These are phyloP conservation scores for Athrips mouffetella DNA, from an alignment of 2,888 invertebrate species.

Conservation along the genomic window DNA sequence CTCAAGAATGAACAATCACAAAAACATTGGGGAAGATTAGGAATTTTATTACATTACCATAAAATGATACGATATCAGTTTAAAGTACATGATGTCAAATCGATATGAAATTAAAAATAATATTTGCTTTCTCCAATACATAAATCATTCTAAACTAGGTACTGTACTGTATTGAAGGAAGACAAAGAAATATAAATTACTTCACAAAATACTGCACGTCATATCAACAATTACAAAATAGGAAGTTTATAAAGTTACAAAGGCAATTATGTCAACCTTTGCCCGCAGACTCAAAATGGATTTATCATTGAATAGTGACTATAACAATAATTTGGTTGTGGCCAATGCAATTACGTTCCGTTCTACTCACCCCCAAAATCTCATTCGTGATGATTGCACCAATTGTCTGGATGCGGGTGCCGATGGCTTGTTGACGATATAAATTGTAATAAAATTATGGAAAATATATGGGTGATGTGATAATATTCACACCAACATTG, in stretches of 20 bases:
- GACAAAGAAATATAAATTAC: not conserved
- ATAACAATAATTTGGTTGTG: constrained; percentile 70
- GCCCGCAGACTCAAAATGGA: constrained; percentile 61
- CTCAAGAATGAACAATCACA: not conserved
- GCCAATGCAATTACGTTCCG: constrained; percentile 72
- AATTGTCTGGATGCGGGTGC: constrained; percentile 75
- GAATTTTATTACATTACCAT: not conserved
- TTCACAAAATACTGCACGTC: not conserved
- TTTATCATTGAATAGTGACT: constrained; percentile 71
- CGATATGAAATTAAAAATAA: no score
- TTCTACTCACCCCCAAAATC: constrained; percentile 70
- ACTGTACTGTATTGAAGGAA: no score
- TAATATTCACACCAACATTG: constrained; percentile 40
- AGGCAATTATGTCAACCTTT: constrained; percentile 40
- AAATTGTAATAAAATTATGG: constrained; percentile 64
- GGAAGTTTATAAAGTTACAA: constrained; percentile 18
- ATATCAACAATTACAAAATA: constrained; percentile 11
- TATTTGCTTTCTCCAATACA: no score
- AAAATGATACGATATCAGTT: no score
- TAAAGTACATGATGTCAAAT: no score
- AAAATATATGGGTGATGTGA: constrained; percentile 41
- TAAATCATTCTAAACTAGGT: no score
- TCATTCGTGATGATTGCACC: constrained; percentile 75
- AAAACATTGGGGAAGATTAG: not conserved
- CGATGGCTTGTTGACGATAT: constrained; percentile 71